A percentile compares a stretch with the other conserved stretches of the same genome.
phyloP scores from a whole-genome alignment of 2,797 vertebrate species.

The Pangasius mekongensis region DNA sequence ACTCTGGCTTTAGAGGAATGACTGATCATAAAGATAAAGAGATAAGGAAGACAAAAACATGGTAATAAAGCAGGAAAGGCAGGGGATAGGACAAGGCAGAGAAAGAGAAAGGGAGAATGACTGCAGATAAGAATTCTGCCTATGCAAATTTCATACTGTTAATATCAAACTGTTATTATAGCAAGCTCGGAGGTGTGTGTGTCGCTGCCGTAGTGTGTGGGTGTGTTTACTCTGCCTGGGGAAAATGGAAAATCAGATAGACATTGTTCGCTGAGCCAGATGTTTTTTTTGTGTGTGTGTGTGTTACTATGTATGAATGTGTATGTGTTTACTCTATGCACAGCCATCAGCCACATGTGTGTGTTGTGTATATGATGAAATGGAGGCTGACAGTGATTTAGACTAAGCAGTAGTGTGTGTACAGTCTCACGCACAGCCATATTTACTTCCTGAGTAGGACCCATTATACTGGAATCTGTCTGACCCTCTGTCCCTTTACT shows the following conservation, averaged over 20 bases:
- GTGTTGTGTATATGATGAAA: constrained; percentile 10
- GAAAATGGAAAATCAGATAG: constrained; percentile 28
- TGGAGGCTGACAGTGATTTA: constrained; percentile 33
- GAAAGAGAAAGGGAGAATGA: constrained; percentile 40
- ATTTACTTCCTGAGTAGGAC: constrained; percentile 11
- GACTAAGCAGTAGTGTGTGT: background rate
- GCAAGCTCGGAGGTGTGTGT: background rate
- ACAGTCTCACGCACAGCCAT: background rate
- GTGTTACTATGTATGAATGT: background rate
- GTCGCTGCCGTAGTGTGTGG: background rate
- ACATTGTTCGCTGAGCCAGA: constrained; percentile 9
- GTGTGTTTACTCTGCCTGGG: constrained; percentile 16
- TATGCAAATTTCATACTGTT: background rate
- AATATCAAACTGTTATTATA: constrained; percentile 13
- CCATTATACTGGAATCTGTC: background rate
- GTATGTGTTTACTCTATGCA: background rate
- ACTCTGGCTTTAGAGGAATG: background rate
- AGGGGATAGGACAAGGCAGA: constrained; percentile 34
- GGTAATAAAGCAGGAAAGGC: constrained; percentile 28
- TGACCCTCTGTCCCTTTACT: background rate
- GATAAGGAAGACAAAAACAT: constrained; percentile 38
- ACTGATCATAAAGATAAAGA: constrained; percentile 23
- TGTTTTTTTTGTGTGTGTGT: background rate
- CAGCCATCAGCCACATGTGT: background rate
- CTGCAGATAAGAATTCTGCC: background rate